Evolutionary conservation across 2,888 invertebrate genomes (phyloP).

Genomic region (Blastobasis lacticolella): DNA sequence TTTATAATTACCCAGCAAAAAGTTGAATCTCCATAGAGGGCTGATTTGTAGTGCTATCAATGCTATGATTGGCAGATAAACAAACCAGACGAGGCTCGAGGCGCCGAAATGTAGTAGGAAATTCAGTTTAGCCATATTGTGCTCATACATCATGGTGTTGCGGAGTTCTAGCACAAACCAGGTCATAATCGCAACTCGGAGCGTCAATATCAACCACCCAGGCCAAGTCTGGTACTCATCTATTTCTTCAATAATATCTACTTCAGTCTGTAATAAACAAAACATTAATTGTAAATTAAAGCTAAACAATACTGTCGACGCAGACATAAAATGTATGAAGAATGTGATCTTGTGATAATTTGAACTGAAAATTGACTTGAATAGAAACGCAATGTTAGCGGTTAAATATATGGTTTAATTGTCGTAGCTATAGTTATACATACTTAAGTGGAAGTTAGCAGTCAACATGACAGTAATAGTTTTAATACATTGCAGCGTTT

Average conservation of each 20-base stretch:
- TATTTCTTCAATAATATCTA: constrained; percentile 95
- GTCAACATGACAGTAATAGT: too few relatives aligned
- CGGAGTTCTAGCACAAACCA: constrained; percentile 89
- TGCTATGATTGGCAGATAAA: constrained; percentile 95
- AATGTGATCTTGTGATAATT: too few relatives aligned
- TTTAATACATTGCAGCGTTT: too few relatives aligned
- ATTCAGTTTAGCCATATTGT: constrained; percentile 82
- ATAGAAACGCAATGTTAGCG: too few relatives aligned
- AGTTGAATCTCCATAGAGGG: constrained; percentile 95
- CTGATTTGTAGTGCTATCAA: constrained; percentile 94
- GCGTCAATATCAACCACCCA: constrained; percentile 92
- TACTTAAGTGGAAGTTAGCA: too few relatives aligned
- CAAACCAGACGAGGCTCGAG: constrained; percentile 98
- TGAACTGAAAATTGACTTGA: too few relatives aligned
- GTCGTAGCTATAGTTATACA: too few relatives aligned
- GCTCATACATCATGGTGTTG: constrained; percentile 69
- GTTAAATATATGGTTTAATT: too few relatives aligned
- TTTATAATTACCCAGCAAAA: constrained; percentile 82
- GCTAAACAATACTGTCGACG: too few relatives aligned
- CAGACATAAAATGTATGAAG: too few relatives aligned
- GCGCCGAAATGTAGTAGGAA: constrained; percentile 98
- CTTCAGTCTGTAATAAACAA: constrained; percentile 83
- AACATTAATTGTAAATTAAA: neutral
- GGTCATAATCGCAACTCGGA: constrained; percentile 88
- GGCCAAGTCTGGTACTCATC: constrained; percentile 99